These are phyloP conservation scores for Carassius gibelio DNA, from an alignment of 2,113 vertebrate genomes.

Conservation along the genomic window DNA sequence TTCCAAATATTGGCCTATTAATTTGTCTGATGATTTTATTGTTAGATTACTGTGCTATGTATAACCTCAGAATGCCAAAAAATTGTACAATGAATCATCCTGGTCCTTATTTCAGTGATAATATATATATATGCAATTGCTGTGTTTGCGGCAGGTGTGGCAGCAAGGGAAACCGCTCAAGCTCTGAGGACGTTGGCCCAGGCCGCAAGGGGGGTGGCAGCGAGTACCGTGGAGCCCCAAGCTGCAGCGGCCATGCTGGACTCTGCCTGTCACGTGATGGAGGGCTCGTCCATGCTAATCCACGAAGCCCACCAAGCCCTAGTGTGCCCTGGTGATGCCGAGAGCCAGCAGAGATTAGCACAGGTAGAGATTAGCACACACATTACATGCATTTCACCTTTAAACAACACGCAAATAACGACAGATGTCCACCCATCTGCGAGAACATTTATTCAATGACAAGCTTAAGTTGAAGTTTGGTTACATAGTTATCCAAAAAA, in stretches of 20 bases:
- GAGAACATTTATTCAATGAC: neutral
- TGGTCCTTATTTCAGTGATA: too few species aligned
- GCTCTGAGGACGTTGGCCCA: constrained; percentile 93
- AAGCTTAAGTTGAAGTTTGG: neutral
- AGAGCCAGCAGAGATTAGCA: constrained; percentile 95
- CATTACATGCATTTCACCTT: constrained; percentile 1
- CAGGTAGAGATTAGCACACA: constrained; percentile 86
- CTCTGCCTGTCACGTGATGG: constrained; percentile 95
- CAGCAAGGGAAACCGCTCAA: constrained; percentile 94
- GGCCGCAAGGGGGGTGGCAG: constrained; percentile 93
- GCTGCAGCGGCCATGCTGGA: constrained; percentile 92
- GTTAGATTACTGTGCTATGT: too few species aligned
- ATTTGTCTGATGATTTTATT: too few species aligned
- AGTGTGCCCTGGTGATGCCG: constrained; percentile 90
- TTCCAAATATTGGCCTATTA: neutral
- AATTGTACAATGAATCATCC: too few species aligned
- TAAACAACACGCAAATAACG: neutral
- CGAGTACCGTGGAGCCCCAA: constrained; percentile 86
- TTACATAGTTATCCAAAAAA: neutral
- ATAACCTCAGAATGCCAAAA: too few species aligned
- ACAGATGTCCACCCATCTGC: neutral
- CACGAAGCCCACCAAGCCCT: constrained; percentile 96
- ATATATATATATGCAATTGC: neutral
- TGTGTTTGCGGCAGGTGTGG: constrained; percentile 80
- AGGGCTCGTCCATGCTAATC: constrained; percentile 95